Percentiles rank a stretch among this genome's conserved stretches.
Evolutionary conservation across 1,140 invertebrate species (phyloP).

Genomic region (Notospermus geniculatus): DNA sequence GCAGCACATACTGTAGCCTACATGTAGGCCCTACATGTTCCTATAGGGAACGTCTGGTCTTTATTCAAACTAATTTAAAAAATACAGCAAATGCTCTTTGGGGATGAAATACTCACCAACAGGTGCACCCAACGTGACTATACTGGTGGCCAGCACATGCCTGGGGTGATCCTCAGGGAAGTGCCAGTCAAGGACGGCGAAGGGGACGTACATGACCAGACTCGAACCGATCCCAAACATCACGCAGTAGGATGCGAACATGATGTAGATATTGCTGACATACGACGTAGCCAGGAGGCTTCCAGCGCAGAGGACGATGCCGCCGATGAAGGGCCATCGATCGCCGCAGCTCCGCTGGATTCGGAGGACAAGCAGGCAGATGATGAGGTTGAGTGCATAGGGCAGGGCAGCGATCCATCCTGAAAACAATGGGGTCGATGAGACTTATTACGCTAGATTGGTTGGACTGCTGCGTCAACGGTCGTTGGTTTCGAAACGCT

Average conservation of each 20-base stretch:
- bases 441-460: too few species aligned
- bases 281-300: background rate
- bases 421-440: slow-evolving; percentile 2
- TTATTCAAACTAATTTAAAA: too few species aligned
- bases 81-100: too few species aligned
- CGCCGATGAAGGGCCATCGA: slow-evolving; percentile 7
- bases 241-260: slow-evolving; percentile 9
- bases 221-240: slow-evolving; percentile 6
- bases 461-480: too few species aligned
- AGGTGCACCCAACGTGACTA: slow-evolving; percentile 14
- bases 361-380: slow-evolving; percentile 3
- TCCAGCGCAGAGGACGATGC: slow-evolving; percentile 7
- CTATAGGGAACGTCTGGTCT: too few species aligned
- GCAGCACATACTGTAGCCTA: too few species aligned
- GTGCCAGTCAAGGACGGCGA: slow-evolving; percentile 16
- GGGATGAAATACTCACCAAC: slow-evolving; percentile 13
- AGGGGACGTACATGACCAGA: slow-evolving; percentile 14
- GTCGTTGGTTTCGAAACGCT: too few species aligned
- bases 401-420: slow-evolving; percentile 15
- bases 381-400: slow-evolving; percentile 8
- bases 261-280: background rate
- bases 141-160: slow-evolving; percentile 19
- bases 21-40: too few species aligned
- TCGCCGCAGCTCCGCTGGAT: slow-evolving; percentile 2
- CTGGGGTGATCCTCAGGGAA: slow-evolving; percentile 17